Percentiles rank a stretch among this genome's conserved stretches.
Evolutionary conservation across 2,113 vertebrate genomes (phyloP).

Genomic region (Sinocyclocheilus anophthalmus): DNA sequence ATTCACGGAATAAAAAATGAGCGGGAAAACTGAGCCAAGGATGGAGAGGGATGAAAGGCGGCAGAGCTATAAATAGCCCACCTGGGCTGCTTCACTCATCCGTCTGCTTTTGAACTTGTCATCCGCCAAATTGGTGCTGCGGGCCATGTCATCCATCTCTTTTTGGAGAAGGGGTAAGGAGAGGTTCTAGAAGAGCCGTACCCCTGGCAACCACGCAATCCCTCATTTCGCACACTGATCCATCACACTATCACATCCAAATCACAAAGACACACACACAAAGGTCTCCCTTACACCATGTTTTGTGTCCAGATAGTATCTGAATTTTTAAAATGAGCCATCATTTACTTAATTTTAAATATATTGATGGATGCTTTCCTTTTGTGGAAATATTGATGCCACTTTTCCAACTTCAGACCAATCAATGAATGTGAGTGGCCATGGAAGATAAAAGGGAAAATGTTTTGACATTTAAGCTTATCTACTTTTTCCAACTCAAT

Average conservation of each 20-base stretch:
- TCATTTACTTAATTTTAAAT: neutral
- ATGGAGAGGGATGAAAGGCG: slow-evolving; percentile 29
- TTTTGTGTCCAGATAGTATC: neutral
- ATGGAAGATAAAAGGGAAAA: neutral
- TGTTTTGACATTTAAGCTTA: too few species aligned
- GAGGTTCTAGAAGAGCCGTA: slow-evolving; percentile 21
- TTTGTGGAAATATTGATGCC: neutral
- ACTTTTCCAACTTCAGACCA: neutral
- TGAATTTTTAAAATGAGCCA: neutral
- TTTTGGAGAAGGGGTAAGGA: slow-evolving; percentile 36
- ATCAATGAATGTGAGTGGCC: neutral
- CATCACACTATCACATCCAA: slow-evolving; percentile 28
- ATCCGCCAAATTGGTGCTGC: slow-evolving; percentile 57
- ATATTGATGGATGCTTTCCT: neutral
- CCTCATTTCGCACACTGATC: slow-evolving; percentile 31
- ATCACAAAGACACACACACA: slow-evolving; percentile 18
- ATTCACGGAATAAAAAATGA: slow-evolving; percentile 39
- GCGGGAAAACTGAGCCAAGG: slow-evolving; percentile 44
- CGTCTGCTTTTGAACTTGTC: slow-evolving; percentile 62
- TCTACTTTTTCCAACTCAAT: too few species aligned
- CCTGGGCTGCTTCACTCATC: slow-evolving; percentile 49
- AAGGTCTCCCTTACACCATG: neutral
- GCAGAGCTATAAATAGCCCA: slow-evolving; percentile 46
- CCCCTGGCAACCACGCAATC: slow-evolving; percentile 20
- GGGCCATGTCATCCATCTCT: slow-evolving; percentile 54